phyloP scores from a whole-genome alignment of 2,113 vertebrate genomes.

The Epinephelus cyanopodus region DNA sequence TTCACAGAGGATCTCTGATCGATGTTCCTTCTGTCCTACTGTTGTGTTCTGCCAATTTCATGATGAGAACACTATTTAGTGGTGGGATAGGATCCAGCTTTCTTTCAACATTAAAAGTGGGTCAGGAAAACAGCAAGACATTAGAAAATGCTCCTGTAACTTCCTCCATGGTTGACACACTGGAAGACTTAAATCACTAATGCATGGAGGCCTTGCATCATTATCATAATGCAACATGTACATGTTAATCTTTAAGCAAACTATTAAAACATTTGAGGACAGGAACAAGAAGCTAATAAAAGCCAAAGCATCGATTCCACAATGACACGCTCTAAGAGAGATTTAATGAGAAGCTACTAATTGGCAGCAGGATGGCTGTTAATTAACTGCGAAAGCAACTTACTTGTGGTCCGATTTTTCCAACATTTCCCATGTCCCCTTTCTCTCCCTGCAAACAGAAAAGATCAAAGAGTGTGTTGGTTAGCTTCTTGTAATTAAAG shows the following conservation, averaged over 20 bases:
- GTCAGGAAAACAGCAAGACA: conserved; percentile 36
- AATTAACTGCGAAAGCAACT: conserved; percentile 70
- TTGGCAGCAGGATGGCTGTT: conserved; percentile 20
- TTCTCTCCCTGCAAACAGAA: conserved; percentile 90
- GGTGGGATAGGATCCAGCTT: conserved; percentile 2
- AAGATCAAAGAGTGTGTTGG: conserved; percentile 56
- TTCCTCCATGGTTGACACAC: conserved; percentile 10
- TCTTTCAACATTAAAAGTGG: conserved; percentile 42
- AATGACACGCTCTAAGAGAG: neutral
- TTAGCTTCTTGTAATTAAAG: conserved; percentile 63
- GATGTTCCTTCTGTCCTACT: conserved; percentile 11
- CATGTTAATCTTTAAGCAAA: neutral
- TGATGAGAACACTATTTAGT: conserved; percentile 39
- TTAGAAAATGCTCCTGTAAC: conserved; percentile 14
- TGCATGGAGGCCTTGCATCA: neutral
- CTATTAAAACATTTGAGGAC: neutral
- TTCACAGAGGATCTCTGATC: conserved; percentile 12
- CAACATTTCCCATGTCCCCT: conserved; percentile 91
- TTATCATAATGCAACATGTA: neutral
- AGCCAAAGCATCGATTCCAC: neutral
- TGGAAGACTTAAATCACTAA: neutral
- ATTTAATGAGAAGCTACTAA: conserved; percentile 36
- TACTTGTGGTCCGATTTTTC: conserved; percentile 93
- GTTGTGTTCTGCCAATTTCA: conserved; percentile 24
- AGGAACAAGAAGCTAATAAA: conserved; percentile 29